These are phyloP conservation scores for Fulica atra DNA, from an alignment of 2,113 vertebrate species.

Conservation along the genomic window DNA sequence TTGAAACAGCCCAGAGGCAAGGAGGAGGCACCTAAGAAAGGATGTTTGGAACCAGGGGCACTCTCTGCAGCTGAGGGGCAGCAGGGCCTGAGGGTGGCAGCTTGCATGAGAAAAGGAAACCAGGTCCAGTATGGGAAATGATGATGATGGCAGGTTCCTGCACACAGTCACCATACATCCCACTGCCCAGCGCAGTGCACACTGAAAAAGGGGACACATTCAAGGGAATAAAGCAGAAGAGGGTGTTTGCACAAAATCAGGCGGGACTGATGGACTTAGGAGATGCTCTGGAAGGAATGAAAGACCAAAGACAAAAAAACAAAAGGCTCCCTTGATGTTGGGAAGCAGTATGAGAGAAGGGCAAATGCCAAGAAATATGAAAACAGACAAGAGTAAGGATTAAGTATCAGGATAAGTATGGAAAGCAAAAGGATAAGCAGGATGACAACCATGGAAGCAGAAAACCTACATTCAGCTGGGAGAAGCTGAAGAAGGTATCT, in stretches of 20 bases:
- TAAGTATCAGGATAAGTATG: neutral
- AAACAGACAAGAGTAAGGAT: neutral
- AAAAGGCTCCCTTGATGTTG: neutral
- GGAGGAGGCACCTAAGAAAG: neutral
- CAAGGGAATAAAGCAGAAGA: neutral
- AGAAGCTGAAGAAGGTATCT: neutral
- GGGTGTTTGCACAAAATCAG: neutral
- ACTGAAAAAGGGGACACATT: neutral
- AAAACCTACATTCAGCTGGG: neutral
- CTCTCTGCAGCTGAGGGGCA: neutral
- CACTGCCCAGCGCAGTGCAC: neutral
- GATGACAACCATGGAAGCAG: neutral
- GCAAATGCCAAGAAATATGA: neutral
- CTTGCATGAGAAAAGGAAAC: neutral
- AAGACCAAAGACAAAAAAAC: neutral
- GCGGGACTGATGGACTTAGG: neutral
- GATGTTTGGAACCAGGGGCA: neutral
- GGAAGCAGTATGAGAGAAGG: neutral
- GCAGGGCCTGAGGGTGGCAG: accelerated
- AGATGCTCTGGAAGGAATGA: neutral
- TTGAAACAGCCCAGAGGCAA: neutral
- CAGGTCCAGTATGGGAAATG: neutral
- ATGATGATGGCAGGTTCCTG: neutral
- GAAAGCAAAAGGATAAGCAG: neutral
- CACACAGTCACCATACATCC: neutral